These are phyloP conservation scores for Zoroaster sp. DNA, from an alignment of 53 echinoderm and acorn worm genomes.

Conservation along the genomic window DNA sequence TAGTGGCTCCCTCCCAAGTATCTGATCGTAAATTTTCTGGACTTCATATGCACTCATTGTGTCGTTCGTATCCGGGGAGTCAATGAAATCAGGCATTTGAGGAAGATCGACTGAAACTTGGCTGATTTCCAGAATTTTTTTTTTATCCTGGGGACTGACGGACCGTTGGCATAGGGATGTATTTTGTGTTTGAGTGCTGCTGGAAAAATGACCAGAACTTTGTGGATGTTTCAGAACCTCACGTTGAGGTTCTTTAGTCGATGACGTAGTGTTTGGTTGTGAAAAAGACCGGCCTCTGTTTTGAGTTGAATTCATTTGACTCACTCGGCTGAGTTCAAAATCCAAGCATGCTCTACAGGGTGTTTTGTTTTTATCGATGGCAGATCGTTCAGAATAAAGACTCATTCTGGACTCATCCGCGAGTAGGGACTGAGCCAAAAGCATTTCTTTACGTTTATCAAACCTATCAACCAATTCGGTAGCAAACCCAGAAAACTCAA, in stretches of 20 bases:
- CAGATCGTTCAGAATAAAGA: neutral
- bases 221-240: neutral
- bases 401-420: constrained; percentile 13
- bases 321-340: neutral
- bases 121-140: neutral
- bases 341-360: constrained; percentile 24
- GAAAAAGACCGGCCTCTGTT: constrained; percentile 1
- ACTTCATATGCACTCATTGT: constrained; percentile 68
- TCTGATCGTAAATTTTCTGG: constrained; percentile 66
- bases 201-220: neutral
- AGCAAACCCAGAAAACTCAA: constrained; percentile 60
- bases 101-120: constrained; percentile 38
- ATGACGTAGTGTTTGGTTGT: neutral
- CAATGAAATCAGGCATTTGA: constrained; percentile 46
- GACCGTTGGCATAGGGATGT: neutral
- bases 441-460: constrained; percentile 43
- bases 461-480: constrained; percentile 62
- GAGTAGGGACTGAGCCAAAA: neutral
- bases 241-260: neutral
- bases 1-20: constrained; percentile 34
- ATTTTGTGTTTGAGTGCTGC: neutral
- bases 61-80: constrained; percentile 25
- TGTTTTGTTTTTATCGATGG: neutral
- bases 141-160: neutral
- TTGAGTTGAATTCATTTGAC: neutral